These are phyloP conservation scores for Gila orcuttii DNA, from an alignment of 2,113 vertebrate genomes.

Conservation along the genomic window DNA sequence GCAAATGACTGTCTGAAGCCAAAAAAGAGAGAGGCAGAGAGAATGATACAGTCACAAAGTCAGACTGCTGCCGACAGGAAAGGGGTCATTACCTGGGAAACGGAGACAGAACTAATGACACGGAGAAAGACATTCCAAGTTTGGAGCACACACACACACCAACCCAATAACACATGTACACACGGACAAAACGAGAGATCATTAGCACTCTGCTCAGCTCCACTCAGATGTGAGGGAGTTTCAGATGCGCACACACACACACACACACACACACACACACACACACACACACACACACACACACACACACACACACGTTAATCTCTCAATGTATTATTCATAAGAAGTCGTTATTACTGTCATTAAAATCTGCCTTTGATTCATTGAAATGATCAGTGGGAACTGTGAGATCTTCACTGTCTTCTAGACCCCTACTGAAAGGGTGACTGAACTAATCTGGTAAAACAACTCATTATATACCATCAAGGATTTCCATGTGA, in stretches of 20 bases:
- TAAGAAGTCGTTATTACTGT: conserved; percentile 30
- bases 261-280: neutral
- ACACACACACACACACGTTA: neutral
- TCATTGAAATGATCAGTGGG: conserved; percentile 28
- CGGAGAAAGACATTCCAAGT: conserved; percentile 11
- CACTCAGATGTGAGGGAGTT: conserved; percentile 12
- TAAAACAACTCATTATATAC: conserved; percentile 27
- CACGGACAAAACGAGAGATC: conserved; percentile 1
- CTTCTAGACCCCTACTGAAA: conserved; percentile 14
- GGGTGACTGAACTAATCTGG: conserved; percentile 35
- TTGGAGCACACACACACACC: conserved; percentile 5
- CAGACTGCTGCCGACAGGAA: neutral
- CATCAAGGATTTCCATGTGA: conserved; percentile 19
- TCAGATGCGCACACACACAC: neutral
- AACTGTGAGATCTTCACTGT: conserved; percentile 19
- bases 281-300: conserved; percentile 6
- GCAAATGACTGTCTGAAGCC: conserved; percentile 16
- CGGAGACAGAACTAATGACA: conserved; percentile 32
- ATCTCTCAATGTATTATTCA: conserved; percentile 42
- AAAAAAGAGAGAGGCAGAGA: conserved; percentile 4
- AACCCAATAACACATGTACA: neutral
- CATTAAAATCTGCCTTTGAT: conserved; percentile 40
- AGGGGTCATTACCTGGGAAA: conserved; percentile 24
- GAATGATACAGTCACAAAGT: conserved; percentile 38
- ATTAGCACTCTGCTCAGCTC: conserved; percentile 32